These are phyloP conservation scores for Brachyistius frenatus DNA, from an alignment of 2,113 vertebrate species.

Conservation along the genomic window DNA sequence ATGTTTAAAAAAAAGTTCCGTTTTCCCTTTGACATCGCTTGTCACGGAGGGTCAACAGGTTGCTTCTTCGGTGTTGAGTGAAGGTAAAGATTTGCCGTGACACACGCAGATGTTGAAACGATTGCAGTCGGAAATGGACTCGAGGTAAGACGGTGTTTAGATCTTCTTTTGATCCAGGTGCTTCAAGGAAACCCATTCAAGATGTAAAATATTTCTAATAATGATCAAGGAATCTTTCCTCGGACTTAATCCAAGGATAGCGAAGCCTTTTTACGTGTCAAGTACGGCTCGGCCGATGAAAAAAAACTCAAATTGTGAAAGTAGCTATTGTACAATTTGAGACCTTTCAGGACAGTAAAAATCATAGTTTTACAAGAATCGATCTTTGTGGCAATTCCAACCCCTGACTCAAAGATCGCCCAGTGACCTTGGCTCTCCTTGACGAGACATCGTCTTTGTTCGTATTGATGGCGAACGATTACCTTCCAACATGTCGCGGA, in stretches of 20 bases:
- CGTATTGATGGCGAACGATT: constrained; percentile 57
- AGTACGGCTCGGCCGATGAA: not conserved
- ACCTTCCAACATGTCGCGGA: constrained; percentile 54
- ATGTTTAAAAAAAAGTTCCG: constrained; percentile 1
- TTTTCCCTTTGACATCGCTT: constrained; percentile 15
- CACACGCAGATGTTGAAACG: constrained; percentile 25
- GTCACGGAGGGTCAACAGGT: constrained; percentile 14
- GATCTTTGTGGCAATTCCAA: not conserved
- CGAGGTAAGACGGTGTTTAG: not conserved
- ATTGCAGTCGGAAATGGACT: not conserved
- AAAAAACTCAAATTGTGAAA: constrained; percentile 9
- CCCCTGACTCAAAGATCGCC: constrained; percentile 5
- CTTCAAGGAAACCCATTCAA: constrained; percentile 1
- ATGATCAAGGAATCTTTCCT: constrained; percentile 7
- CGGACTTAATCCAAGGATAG: constrained; percentile 12
- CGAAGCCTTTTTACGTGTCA: not conserved
- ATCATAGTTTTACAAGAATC: not conserved
- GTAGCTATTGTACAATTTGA: not conserved
- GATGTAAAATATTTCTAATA: not conserved
- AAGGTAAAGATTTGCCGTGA: not conserved
- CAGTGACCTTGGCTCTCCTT: constrained; percentile 35
- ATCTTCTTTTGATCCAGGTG: not conserved
- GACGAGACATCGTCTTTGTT: constrained; percentile 7
- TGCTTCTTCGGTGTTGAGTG: constrained; percentile 18
- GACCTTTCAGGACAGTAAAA: not conserved